Percentiles rank a stretch among this genome's conserved stretches.
Evolutionary conservation across 2,888 invertebrate genomes (phyloP).

Genomic region (Drosophila pseudotalamancana): DNA sequence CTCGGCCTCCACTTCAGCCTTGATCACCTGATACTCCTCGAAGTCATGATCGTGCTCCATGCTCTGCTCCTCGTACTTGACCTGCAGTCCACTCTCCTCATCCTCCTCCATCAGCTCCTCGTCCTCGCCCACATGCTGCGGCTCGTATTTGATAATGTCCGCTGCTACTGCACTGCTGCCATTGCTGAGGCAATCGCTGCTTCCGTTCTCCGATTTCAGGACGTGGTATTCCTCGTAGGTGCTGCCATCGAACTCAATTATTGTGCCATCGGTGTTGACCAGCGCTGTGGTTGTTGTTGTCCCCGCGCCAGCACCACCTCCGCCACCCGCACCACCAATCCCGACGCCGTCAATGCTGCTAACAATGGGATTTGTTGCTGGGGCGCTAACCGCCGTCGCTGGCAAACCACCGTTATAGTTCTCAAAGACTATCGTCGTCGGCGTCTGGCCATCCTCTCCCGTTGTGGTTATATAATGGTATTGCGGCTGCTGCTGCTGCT

Average conservation of each 20-base stretch:
- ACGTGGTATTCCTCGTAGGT: constrained; percentile 80
- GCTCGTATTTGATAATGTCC: constrained; percentile 69
- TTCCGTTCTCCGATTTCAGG: constrained; percentile 69
- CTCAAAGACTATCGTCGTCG: constrained; percentile 81
- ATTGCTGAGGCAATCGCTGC: constrained; percentile 71
- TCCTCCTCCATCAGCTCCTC: constrained; percentile 67
- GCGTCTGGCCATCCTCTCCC: constrained; percentile 75
- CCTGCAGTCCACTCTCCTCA: constrained; percentile 62
- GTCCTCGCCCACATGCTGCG: constrained; percentile 62
- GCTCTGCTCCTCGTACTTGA: constrained; percentile 72
- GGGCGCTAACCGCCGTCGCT: constrained; percentile 54
- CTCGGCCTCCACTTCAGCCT: constrained; percentile 65
- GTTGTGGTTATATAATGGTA: constrained; percentile 82
- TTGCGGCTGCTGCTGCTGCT: constrained; percentile 60
- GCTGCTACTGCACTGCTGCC: constrained; percentile 66
- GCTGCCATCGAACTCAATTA: constrained; percentile 76
- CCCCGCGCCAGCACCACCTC: constrained; percentile 3
- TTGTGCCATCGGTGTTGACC: constrained; percentile 70
- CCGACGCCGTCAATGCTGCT: constrained; percentile 16
- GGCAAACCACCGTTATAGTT: constrained; percentile 75
- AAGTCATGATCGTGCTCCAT: constrained; percentile 63
- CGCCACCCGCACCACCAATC: neutral
- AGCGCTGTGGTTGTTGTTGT: constrained; percentile 63
- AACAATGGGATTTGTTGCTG: constrained; percentile 39
- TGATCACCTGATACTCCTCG: constrained; percentile 70